Base-by-base conservation (phyloP, 2,797 vertebrate genomes). In the Monodelphis domestica region DNA sequence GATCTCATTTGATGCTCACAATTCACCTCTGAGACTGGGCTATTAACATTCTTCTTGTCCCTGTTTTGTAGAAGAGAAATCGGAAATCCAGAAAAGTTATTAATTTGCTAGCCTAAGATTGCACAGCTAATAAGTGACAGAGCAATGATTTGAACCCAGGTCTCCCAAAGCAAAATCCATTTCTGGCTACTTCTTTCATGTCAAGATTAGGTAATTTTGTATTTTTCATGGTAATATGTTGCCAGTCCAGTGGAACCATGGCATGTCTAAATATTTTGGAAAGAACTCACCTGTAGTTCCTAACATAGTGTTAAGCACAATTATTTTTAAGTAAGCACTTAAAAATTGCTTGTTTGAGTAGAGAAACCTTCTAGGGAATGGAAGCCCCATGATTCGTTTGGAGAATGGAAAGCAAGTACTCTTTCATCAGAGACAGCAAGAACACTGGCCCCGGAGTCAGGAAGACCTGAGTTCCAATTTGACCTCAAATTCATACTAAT, bases 191-290 rank as follows among this genome's bases (percentile, higher is more conserved):
- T 26, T 84, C 10, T 84, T 26, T 84, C 70, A 50, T 84, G 21
- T 84, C 2, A 4, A 84, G 0, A 84, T 38, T 26, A 84, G 70
- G 45, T 38, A 26, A 12, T 84, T 50, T 26, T 84, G 50, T 84
- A 28, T 84, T 84, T 50, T 84, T 84, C 70, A 26, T 50, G 84
- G 70, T 50, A 50, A 50, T 50, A 50, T 45, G 15, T 56, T 94
- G 30, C 55, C 63, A 92, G 14, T 84, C 88, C 29, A 57, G 70
- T 56, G 89, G 30, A 92, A 78, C 93, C 54, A 90, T 90, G 17
- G 38, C n/a, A 50, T n/a, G 84, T 91, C 30, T 88, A 88, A 33
- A 91, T 26, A 26, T 53, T 3, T 52, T 91, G 56, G 50, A 38
- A 11, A 29, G 51, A 29, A 87, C 50, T 14, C 30, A 28, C 63